Percentiles rank a stretch among this genome's conserved stretches.
These are phyloP conservation scores for Drosophila nr. perissopoda DNA, from an alignment of 2,888 invertebrate species.

Conservation along the genomic window DNA sequence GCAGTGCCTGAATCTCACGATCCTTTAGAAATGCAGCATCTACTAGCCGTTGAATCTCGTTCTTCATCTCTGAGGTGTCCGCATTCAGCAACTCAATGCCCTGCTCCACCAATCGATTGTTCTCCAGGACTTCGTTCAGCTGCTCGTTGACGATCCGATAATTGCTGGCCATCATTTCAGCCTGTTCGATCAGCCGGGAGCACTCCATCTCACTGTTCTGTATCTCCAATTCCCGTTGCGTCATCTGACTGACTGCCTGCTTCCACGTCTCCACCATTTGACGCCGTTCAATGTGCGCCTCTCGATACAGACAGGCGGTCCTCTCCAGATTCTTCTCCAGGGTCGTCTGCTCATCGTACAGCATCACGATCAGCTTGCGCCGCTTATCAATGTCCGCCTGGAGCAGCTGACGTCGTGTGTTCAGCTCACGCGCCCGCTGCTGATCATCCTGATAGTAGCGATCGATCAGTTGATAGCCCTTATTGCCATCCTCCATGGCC, in stretches of 20 bases:
- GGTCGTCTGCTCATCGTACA: constrained; percentile 86
- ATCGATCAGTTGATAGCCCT: constrained; percentile 89
- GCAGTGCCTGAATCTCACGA: constrained; percentile 83
- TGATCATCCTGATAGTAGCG: constrained; percentile 90
- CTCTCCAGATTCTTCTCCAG: constrained; percentile 87
- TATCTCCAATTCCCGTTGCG: constrained; percentile 89
- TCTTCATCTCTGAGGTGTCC: constrained; percentile 82
- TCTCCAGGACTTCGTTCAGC: constrained; percentile 85
- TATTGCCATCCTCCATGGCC: constrained; percentile 88
- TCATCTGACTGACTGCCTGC: constrained; percentile 88
- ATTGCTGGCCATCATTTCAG: constrained; percentile 82
- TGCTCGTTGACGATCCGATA: constrained; percentile 86
- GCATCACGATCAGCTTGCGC: constrained; percentile 84
- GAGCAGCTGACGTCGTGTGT: constrained; percentile 86
- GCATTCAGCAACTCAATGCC: constrained; percentile 84
- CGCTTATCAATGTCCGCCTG: constrained; percentile 86
- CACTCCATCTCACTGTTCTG: constrained; percentile 85
- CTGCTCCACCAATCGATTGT: constrained; percentile 86
- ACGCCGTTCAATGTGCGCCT: constrained; percentile 89
- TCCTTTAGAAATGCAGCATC: constrained; percentile 83
- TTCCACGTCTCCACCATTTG: constrained; percentile 91
- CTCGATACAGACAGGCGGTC: constrained; percentile 85
- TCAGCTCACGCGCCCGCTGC: constrained; percentile 88
- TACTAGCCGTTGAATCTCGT: constrained; percentile 80
- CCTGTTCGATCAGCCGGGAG: constrained; percentile 65